A percentile compares a stretch with the other conserved stretches of the same genome.
These are phyloP conservation scores for Garrulus glandarius DNA, from an alignment of 2,797 vertebrate species.

Conservation along the genomic window DNA sequence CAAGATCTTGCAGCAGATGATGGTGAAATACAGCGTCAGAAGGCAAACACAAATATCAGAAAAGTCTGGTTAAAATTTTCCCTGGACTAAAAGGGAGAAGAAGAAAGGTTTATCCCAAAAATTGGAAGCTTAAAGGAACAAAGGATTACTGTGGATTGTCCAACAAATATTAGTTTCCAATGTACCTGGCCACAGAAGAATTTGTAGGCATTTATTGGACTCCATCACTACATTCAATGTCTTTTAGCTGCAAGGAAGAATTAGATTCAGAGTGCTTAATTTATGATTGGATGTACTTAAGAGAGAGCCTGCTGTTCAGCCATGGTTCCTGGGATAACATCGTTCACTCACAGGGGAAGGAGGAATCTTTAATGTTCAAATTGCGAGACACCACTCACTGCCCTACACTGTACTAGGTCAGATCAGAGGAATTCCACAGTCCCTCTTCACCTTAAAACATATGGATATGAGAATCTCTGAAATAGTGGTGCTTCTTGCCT, in stretches of 20 bases:
- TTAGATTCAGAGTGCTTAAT: not conserved
- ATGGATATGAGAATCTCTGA: not conserved
- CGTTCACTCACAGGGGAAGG: not conserved
- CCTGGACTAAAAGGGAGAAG: not conserved
- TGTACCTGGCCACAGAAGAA: not conserved
- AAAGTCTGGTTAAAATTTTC: not conserved
- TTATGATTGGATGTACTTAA: not conserved
- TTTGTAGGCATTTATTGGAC: not conserved
- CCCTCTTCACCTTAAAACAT: not conserved
- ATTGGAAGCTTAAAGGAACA: not conserved
- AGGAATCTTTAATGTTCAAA: not conserved
- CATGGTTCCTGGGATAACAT: not conserved
- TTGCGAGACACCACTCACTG: not conserved
- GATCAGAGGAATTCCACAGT: not conserved
- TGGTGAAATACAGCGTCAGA: not conserved
- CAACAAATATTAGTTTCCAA: not conserved
- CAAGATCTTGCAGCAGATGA: not conserved
- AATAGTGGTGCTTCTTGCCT: not conserved
- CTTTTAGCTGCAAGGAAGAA: not conserved
- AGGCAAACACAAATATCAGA: not conserved
- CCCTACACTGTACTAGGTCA: not conserved
- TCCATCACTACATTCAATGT: not conserved
- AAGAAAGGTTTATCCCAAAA: not conserved
- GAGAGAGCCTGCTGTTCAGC: not conserved
- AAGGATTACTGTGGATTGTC: not conserved